A percentile compares a stretch with the other conserved stretches of the same genome.
Evolutionary conservation across 2,888 invertebrate genomes (phyloP).

Genomic region (Mamestra brassicae): DNA sequence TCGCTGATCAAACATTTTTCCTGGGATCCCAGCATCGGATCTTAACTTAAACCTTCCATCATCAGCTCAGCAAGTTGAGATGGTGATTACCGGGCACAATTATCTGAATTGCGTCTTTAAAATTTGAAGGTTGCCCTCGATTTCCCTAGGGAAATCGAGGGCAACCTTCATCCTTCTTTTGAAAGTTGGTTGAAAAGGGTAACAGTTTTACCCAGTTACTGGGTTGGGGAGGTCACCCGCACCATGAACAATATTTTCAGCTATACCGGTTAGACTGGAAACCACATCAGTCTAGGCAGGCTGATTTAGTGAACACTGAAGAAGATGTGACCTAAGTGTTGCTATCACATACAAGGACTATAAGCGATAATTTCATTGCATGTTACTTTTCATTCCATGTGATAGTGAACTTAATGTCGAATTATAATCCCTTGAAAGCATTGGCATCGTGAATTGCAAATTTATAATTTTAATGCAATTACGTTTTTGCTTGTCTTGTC

Average conservation of each 20-base stretch:
- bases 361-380: neutral
- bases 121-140: too few species aligned
- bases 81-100: too few species aligned
- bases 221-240: neutral
- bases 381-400: neutral
- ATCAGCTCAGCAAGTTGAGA: too few species aligned
- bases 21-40: too few species aligned
- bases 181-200: too few species aligned
- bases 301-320: neutral
- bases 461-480: neutral
- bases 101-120: too few species aligned
- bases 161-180: too few species aligned
- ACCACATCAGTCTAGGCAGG: neutral
- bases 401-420: neutral
- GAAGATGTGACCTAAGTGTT: too few species aligned
- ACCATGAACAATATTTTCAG: neutral
- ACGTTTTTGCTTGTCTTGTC: neutral
- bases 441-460: neutral
- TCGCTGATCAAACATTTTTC: too few species aligned
- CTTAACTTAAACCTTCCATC: too few species aligned
- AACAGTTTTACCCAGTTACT: too few species aligned
- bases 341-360: neutral
- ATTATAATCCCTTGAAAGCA: neutral
- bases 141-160: too few species aligned
- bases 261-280: neutral